A percentile compares a stretch with the other conserved stretches of the same genome.
phyloP scores from a whole-genome alignment of 2,113 vertebrate species.

The Sarotherodon lohbergeri region DNA sequence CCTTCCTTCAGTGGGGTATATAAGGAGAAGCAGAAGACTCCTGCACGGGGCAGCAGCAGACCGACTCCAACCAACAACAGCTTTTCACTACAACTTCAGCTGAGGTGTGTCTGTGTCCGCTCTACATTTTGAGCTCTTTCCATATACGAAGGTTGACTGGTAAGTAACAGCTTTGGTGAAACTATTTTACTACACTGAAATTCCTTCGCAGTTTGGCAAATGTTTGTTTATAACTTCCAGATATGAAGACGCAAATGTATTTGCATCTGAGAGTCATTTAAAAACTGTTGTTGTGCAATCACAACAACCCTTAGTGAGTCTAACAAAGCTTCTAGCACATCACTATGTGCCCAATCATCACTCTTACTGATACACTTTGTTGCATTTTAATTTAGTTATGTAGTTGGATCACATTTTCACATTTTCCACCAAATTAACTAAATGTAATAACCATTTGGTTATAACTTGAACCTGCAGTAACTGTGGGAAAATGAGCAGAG shows the following conservation, averaged over 20 bases:
- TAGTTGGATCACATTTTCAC: background rate
- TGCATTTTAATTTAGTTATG: background rate
- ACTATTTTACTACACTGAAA: background rate
- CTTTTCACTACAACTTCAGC: background rate
- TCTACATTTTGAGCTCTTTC: background rate
- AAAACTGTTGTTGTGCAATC: background rate
- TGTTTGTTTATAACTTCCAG: background rate
- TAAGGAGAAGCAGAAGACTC: conserved; percentile 42
- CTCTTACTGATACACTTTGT: background rate
- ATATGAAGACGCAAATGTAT: background rate
- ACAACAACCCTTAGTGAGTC: background rate
- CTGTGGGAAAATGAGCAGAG: background rate
- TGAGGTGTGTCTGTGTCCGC: background rate
- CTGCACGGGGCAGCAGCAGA: background rate
- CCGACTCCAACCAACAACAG: conserved; percentile 10
- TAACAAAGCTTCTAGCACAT: background rate
- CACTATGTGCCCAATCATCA: accelerated
- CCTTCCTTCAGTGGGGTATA: conserved; percentile 26
- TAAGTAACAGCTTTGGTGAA: background rate
- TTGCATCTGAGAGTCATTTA: background rate
- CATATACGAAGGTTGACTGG: background rate
- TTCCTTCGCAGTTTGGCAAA: background rate
- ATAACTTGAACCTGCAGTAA: background rate
- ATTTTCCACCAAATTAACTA: background rate
- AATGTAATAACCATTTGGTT: background rate